Percentiles rank a stretch among this genome's conserved stretches.
These are phyloP conservation scores for Gymnothorax javanicus DNA, from an alignment of 2,797 vertebrate genomes.

Conservation along the genomic window DNA sequence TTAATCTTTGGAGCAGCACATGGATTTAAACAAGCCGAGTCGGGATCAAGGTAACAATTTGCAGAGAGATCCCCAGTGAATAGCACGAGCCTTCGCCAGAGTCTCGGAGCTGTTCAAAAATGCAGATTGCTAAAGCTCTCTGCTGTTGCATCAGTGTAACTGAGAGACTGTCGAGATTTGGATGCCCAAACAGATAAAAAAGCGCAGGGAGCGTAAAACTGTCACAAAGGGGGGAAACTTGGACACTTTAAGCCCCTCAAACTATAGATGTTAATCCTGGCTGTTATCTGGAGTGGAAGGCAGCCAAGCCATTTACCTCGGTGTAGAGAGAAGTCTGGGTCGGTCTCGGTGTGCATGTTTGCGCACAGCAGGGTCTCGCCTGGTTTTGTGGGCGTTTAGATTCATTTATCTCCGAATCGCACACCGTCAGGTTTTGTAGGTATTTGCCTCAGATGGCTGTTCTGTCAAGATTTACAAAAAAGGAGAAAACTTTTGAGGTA, in stretches of 20 bases:
- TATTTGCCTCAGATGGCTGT: not conserved
- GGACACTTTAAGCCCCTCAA: slow-evolving; percentile 12
- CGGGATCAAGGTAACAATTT: slow-evolving; percentile 33
- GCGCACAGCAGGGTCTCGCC: not conserved
- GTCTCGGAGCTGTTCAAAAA: slow-evolving; percentile 8
- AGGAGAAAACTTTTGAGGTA: not conserved
- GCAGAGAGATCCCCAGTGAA: not conserved
- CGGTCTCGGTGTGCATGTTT: not conserved
- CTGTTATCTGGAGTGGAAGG: slow-evolving; percentile 2
- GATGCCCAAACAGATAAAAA: not conserved
- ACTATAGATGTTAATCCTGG: not conserved
- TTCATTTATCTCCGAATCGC: not conserved
- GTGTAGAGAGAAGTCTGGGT: not conserved
- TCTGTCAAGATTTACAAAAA: not conserved
- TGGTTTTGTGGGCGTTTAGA: not conserved
- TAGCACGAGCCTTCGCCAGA: not conserved
- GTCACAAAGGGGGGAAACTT: not conserved
- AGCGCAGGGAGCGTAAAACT: not conserved
- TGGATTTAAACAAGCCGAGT: slow-evolving; percentile 27
- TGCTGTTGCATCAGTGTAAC: not conserved
- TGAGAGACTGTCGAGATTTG: not conserved
- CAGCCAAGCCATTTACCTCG: slow-evolving; percentile 10
- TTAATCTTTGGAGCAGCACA: slow-evolving; percentile 27
- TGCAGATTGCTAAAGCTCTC: slow-evolving; percentile 8
- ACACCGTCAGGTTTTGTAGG: not conserved